phyloP scores from a whole-genome alignment of 1,140 invertebrate species.

The Epicauta chinensis region DNA sequence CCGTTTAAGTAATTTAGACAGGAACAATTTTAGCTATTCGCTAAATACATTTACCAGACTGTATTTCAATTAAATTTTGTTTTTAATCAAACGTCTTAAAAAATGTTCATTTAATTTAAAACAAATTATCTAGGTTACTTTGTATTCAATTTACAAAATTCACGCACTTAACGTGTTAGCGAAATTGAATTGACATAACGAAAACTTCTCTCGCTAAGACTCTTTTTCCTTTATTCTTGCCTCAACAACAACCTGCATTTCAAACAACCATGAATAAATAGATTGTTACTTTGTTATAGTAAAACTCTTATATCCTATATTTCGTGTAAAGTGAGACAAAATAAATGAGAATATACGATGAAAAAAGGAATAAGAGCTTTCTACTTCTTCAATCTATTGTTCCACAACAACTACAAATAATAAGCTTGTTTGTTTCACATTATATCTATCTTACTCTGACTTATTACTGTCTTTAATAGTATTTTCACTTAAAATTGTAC shows the following conservation, averaged over 20 bases:
- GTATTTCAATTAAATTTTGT: too few relatives aligned
- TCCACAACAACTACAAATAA: conserved; percentile 6
- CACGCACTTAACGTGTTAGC: conserved; percentile 10
- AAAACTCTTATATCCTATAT: conserved; percentile 9
- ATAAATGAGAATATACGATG: too few relatives aligned
- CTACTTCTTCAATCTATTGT: conserved; percentile 8
- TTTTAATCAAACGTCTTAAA: too few relatives aligned
- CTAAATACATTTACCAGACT: too few relatives aligned
- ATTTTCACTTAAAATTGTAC: conserved; percentile 5
- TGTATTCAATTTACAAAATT: conserved; percentile 16
- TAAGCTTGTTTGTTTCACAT: conserved; percentile 14
- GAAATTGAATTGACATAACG: conserved; percentile 14
- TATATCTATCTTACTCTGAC: neutral
- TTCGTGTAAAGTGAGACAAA: too few relatives aligned
- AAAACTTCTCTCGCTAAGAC: conserved; percentile 3
- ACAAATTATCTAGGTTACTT: too few relatives aligned
- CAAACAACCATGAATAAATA: conserved; percentile 13
- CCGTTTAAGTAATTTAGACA: too few relatives aligned
- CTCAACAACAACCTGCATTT: too few relatives aligned
- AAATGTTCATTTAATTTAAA: too few relatives aligned
- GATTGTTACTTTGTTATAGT: conserved; percentile 11
- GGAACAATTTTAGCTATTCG: too few relatives aligned
- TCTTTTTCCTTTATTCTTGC: conserved; percentile 7
- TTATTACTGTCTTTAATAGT: neutral
- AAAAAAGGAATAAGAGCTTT: neutral